phyloP scores from a whole-genome alignment of 2,113 vertebrate genomes.

The Ivindomyrus marchei region DNA sequence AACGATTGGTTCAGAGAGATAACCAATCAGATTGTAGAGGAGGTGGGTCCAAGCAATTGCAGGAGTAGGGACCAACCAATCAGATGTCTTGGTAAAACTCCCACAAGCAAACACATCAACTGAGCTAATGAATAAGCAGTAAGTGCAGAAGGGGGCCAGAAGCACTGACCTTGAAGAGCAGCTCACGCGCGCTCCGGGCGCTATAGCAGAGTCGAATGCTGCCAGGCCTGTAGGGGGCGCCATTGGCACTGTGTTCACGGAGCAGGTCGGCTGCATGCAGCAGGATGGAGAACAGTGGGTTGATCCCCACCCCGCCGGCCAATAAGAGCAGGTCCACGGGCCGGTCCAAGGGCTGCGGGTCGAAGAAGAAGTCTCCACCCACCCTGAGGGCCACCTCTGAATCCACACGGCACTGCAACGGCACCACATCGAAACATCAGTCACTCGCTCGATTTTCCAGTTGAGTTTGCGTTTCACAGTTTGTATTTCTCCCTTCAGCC shows the following conservation, averaged over 20 bases:
- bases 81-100: no score
- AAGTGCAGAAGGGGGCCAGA: neutral
- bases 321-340: constrained; percentile 77
- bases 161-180: constrained; percentile 81
- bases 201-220: constrained; percentile 77
- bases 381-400: constrained; percentile 79
- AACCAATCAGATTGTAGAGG: no score
- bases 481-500: neutral
- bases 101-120: neutral
- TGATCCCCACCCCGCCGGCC: constrained; percentile 90
- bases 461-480: neutral
- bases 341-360: constrained; percentile 71
- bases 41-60: no score
- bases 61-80: no score
- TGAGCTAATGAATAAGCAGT: neutral
- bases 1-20: no score
- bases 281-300: constrained; percentile 90
- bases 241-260: constrained; percentile 40
- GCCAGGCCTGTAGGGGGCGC: constrained; percentile 56
- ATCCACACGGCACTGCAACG: constrained; percentile 68
- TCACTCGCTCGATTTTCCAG: neutral
- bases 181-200: constrained; percentile 71
- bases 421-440: neutral
- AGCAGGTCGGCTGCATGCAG: constrained; percentile 75
- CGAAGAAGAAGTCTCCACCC: constrained; percentile 89